Conservation (phyloP, 35 echinoderm and acorn worm species). For the Apostichopus japonicus region DNA sequence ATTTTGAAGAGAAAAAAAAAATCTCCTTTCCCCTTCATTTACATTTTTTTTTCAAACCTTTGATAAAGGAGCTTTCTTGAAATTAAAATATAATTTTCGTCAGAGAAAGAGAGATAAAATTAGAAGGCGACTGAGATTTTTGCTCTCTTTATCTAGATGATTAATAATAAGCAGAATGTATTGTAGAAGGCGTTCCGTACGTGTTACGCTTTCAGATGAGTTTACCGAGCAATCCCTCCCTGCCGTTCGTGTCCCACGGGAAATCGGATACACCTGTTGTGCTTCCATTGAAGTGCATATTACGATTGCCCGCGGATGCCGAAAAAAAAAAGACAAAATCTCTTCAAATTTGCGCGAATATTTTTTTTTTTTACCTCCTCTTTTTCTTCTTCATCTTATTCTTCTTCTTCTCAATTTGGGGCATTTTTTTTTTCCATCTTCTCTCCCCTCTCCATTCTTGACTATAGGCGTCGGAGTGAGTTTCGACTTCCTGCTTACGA, state of each 20-base stretch:
- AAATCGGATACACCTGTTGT: slow-evolving; percentile 47
- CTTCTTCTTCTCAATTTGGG: too few relatives aligned
- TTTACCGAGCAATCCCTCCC: background rate
- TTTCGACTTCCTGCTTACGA: slow-evolving; percentile 8
- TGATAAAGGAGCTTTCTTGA: slow-evolving; percentile 15
- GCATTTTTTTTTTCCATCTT: too few relatives aligned
- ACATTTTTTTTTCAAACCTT: slow-evolving; percentile 8
- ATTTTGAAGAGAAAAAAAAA: background rate
- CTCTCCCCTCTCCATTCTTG: too few relatives aligned
- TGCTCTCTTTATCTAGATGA: background rate
- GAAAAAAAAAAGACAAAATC: background rate
- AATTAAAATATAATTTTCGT: slow-evolving; percentile 55
- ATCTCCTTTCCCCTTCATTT: background rate
- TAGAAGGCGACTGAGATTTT: background rate
- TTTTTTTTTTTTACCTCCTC: background rate
- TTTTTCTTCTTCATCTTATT: background rate
- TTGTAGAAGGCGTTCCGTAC: slow-evolving; percentile 30
- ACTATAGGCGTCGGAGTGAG: slow-evolving; percentile 5
- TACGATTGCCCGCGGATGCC: slow-evolving; percentile 49
- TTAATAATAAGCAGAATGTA: background rate
- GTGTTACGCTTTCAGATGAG: slow-evolving; percentile 41
- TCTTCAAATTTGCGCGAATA: slow-evolving; percentile 40
- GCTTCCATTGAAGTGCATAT: slow-evolving; percentile 40
- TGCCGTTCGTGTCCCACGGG: slow-evolving; percentile 25
- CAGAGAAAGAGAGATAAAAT: background rate